Conservation (phyloP, 2,888 invertebrate genomes). For the Nephrotoma flavescens region DNA sequence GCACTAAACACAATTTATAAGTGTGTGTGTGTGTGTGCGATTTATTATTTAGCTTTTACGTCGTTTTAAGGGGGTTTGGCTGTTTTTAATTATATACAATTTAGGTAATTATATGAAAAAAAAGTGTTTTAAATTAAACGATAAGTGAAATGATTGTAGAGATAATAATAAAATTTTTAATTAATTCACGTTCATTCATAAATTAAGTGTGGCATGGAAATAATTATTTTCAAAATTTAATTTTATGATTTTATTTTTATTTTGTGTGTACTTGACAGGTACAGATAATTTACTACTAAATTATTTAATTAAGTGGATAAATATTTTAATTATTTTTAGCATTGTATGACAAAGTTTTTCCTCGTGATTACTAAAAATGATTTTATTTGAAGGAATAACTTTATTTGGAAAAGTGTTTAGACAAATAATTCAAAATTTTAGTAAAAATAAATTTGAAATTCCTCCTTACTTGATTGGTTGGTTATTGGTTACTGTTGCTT, state of each 20-base stretch:
- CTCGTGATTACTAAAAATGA: too few species aligned
- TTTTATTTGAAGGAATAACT: too few species aligned
- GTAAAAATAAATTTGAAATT: too few species aligned
- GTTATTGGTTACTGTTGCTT: too few species aligned
- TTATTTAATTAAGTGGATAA: background rate
- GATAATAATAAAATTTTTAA: background rate
- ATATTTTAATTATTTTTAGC: background rate
- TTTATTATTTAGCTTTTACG: background rate
- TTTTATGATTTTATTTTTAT: background rate
- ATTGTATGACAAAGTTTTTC: too few species aligned
- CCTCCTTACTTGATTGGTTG: too few species aligned
- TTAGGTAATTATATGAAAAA: background rate
- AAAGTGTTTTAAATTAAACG: background rate
- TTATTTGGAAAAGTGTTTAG: too few species aligned
- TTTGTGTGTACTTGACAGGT: background rate
- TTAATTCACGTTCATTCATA: background rate
- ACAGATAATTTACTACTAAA: background rate
- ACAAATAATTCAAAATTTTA: too few species aligned
- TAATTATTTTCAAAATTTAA: background rate
- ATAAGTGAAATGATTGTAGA: background rate
- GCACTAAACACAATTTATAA: background rate
- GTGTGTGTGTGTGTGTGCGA: background rate
- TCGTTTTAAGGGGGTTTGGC: background rate
- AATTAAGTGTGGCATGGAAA: background rate
- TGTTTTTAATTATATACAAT: background rate